Conservation (phyloP, 2,113 vertebrate genomes). For the Macaca nemestrina region DNA sequence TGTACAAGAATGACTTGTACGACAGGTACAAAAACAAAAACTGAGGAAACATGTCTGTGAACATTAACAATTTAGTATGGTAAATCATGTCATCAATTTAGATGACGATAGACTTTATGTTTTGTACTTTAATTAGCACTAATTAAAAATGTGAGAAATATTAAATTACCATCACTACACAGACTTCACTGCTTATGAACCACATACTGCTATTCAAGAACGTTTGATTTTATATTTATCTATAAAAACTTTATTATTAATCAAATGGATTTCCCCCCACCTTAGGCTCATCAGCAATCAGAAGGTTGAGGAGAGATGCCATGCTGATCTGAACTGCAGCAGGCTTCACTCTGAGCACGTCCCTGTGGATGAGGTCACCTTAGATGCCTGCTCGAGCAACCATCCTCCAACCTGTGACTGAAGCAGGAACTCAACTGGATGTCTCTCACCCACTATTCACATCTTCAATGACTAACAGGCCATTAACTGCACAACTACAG, state of each 20-base stretch:
- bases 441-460: constrained; percentile 11
- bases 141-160: not conserved
- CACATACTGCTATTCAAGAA: constrained; percentile 7
- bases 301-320: constrained; percentile 27
- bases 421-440: not conserved
- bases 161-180: constrained; percentile 2
- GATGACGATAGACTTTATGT: constrained; percentile 25
- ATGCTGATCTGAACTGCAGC: constrained; percentile 6
- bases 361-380: not conserved
- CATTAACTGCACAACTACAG: constrained; percentile 1
- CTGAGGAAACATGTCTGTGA: constrained; percentile 17
- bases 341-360: not conserved
- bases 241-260: constrained; percentile 25
- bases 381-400: not conserved
- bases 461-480: not conserved
- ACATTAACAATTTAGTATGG: not conserved
- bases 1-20: not conserved
- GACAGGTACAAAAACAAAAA: not conserved
- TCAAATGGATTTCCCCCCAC: not conserved
- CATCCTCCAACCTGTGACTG: constrained; percentile 9
- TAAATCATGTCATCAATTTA: constrained; percentile 37
- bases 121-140: constrained; percentile 17
- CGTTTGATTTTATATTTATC: constrained; percentile 24
- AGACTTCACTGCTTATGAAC: constrained; percentile 34
- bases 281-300: not conserved